Conservation (phyloP, 2,888 invertebrate species). For the Parelbella ahira region DNA sequence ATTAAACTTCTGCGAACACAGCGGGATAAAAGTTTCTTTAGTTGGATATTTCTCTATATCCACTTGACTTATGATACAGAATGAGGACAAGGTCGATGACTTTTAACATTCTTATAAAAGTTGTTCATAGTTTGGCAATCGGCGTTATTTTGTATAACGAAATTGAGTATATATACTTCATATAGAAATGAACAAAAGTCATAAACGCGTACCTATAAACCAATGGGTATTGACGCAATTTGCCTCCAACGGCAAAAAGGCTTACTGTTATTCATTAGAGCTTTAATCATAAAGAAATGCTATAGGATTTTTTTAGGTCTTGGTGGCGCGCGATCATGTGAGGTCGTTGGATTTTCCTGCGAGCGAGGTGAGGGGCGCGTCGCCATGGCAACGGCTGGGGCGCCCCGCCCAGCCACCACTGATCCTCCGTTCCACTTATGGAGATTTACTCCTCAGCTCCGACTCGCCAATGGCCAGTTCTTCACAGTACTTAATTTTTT, state of each 20-base stretch:
- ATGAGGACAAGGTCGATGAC: constrained; percentile 19
- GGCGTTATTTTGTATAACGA: constrained; percentile 14
- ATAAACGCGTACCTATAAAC: too few relatives aligned
- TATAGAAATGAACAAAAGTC: too few relatives aligned
- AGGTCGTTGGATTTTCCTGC: constrained; percentile 31
- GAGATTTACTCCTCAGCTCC: constrained; percentile 36
- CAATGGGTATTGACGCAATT: too few relatives aligned
- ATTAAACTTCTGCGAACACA: constrained; percentile 2
- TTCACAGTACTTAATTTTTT: constrained; percentile 2
- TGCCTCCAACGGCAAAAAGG: constrained; percentile 2
- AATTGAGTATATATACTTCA: background rate
- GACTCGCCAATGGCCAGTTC: constrained; percentile 7
- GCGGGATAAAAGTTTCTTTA: constrained; percentile 4
- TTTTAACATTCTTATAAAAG: constrained; percentile 23
- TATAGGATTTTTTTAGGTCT: constrained; percentile 21
- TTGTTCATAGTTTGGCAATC: constrained; percentile 5
- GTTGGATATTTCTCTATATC: constrained; percentile 1
- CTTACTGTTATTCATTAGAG: constrained; percentile 13
- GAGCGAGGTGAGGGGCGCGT: constrained; percentile 54
- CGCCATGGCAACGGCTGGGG: constrained; percentile 64
- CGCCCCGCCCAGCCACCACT: constrained; percentile 56
- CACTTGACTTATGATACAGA: constrained; percentile 2
- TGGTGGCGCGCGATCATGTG: constrained; percentile 17
- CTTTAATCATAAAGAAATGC: constrained; percentile 19
- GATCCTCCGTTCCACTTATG: constrained; percentile 44